Percentiles rank a stretch among this genome's conserved stretches.
Conservation (phyloP, 1,140 invertebrate genomes). For the Portunus trituberculatus region DNA sequence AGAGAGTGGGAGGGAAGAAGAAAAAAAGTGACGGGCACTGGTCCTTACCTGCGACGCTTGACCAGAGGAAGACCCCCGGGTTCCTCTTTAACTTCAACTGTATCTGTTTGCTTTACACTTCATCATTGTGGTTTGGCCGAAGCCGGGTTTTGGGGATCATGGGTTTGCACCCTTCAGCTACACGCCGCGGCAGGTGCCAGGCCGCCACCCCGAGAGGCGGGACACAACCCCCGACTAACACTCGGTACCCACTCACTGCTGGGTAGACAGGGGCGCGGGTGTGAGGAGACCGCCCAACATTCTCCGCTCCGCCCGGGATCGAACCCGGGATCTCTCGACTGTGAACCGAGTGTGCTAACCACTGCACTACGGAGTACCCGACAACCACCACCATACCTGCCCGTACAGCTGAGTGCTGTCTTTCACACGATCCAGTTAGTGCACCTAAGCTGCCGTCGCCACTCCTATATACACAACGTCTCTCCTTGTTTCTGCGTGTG, state of each 20-base stretch:
- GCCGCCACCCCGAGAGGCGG: background rate
- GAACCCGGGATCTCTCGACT: background rate
- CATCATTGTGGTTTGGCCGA: background rate
- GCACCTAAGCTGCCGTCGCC: no score
- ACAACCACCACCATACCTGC: no score
- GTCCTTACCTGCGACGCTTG: no score
- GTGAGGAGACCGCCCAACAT: background rate
- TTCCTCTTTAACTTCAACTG: no score
- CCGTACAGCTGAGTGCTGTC: no score
- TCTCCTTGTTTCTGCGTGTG: no score
- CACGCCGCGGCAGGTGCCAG: background rate
- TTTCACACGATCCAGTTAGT: no score
- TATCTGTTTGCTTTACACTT: no score
- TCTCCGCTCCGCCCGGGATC: conserved; percentile 5
- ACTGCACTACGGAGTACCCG: background rate
- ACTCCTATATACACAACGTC: no score
- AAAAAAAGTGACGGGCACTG: no score
- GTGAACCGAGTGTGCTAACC: background rate
- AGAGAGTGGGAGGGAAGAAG: no score
- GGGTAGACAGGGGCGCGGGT: background rate
- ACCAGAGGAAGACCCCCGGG: no score
- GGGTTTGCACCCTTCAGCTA: background rate
- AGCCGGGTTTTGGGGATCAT: conserved; percentile 6
- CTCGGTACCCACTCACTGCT: background rate
- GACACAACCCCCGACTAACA: background rate